Evolutionary conservation across 2,888 invertebrate species (phyloP).

Genomic region (Hylaea fasciaria): DNA sequence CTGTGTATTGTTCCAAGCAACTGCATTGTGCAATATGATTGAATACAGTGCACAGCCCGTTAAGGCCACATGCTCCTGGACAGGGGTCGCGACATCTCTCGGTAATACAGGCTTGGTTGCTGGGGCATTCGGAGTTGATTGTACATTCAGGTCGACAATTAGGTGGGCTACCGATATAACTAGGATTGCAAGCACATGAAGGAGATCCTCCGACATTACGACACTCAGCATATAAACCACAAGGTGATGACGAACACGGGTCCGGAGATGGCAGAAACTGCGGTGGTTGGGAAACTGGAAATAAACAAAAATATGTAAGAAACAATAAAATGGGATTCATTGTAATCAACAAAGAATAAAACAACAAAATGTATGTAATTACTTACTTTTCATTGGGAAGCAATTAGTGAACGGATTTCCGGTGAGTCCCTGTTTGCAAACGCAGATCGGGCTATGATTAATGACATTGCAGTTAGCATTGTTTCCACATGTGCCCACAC

Average conservation of each 20-base stretch:
- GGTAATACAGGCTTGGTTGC: slow-evolving; percentile 87
- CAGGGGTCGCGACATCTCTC: slow-evolving; percentile 88
- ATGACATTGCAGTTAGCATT: slow-evolving; percentile 87
- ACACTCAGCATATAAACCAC: slow-evolving; percentile 87
- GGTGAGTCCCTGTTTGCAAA: slow-evolving; percentile 88
- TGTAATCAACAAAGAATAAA: not conserved
- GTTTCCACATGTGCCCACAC: slow-evolving; percentile 86
- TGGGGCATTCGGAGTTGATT: slow-evolving; percentile 88
- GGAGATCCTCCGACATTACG: slow-evolving; percentile 82
- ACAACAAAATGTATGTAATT: not conserved
- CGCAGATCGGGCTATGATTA: slow-evolving; percentile 90
- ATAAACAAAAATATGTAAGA: slow-evolving; percentile 40
- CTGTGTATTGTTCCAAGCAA: slow-evolving; percentile 83
- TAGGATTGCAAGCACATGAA: slow-evolving; percentile 85
- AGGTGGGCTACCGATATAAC: slow-evolving; percentile 87
- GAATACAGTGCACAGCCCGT: slow-evolving; percentile 84
- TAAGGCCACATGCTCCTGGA: slow-evolving; percentile 87
- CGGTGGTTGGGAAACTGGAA: slow-evolving; percentile 70
- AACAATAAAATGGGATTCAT: not conserved
- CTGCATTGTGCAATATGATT: slow-evolving; percentile 87
- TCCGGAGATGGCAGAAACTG: slow-evolving; percentile 61
- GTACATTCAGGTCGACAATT: slow-evolving; percentile 89
- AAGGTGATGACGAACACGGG: slow-evolving; percentile 88
- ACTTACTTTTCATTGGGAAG: slow-evolving; percentile 82
- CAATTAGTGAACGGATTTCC: slow-evolving; percentile 92